Conservation (phyloP, 1,140 invertebrate genomes). For the Mactra quadrangularis region DNA sequence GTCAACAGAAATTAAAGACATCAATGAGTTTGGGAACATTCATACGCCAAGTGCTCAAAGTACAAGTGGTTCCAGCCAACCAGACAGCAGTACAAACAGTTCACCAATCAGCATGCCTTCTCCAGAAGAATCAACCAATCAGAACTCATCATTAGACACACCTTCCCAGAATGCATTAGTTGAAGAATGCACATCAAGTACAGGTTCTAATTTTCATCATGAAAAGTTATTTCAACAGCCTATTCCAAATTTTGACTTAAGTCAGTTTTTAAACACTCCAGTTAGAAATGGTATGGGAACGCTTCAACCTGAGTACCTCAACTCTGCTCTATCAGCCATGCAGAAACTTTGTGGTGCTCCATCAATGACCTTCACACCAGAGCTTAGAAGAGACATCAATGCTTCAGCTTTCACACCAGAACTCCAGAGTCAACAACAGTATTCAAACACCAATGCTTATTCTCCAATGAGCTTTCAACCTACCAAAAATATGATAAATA, state of each 20-base stretch:
- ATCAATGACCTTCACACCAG: constrained; percentile 44
- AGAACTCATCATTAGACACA: constrained; percentile 9
- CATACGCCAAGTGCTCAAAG: background rate
- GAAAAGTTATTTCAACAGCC: constrained; percentile 10
- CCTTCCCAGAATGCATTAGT: background rate
- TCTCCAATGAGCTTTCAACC: background rate
- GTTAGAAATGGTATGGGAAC: background rate
- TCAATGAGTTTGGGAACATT: too few relatives aligned
- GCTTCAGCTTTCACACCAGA: constrained; percentile 7
- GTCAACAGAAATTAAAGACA: too few relatives aligned
- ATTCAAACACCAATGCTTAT: constrained; percentile 13
- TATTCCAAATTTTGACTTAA: constrained; percentile 4
- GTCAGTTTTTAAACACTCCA: constrained; percentile 42
- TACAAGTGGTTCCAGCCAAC: background rate
- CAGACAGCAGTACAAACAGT: constrained; percentile 21
- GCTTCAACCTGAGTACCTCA: constrained; percentile 19
- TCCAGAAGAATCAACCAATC: constrained; percentile 37
- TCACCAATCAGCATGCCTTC: constrained; percentile 48
- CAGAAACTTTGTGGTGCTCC: constrained; percentile 47
- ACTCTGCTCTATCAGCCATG: constrained; percentile 41
- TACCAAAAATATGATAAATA: background rate
- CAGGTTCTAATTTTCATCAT: constrained; percentile 16
- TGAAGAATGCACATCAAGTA: background rate
- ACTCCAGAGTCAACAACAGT: background rate
- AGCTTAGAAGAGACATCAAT: constrained; percentile 31